These are phyloP conservation scores for Aphaenogaster ashmeadi DNA, from an alignment of 1,140 invertebrate species.

Conservation along the genomic window DNA sequence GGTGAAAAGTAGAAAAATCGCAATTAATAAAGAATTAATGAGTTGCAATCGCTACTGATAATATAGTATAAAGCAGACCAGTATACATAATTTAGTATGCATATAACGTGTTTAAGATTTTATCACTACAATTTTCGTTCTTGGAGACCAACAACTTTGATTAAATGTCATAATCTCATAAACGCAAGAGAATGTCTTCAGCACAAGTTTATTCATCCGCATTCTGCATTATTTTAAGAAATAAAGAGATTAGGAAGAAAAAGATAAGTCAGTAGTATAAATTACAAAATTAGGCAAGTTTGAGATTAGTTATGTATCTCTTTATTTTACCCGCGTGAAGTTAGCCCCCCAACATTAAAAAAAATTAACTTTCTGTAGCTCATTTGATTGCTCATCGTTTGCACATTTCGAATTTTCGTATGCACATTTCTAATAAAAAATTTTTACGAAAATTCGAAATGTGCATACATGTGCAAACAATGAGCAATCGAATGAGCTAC, in stretches of 20 bases:
- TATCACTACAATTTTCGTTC: not conserved
- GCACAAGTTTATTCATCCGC: not conserved
- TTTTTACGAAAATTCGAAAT: too few species aligned
- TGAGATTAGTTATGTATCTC: too few species aligned
- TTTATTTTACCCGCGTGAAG: too few species aligned
- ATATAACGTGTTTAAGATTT: not conserved
- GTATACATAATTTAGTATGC: not conserved
- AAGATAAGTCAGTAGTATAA: not conserved
- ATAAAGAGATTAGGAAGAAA: not conserved
- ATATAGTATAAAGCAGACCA: not conserved
- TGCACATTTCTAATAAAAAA: too few species aligned
- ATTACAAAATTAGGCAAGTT: not conserved
- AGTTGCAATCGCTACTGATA: not conserved
- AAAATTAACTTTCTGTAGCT: too few species aligned
- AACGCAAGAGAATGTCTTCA: not conserved
- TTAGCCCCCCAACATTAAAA: too few species aligned
- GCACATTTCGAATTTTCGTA: too few species aligned
- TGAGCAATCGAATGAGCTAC: too few species aligned
- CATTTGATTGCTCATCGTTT: too few species aligned
- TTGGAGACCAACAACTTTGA: not conserved
- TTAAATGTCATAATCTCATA: slow-evolving; percentile 5
- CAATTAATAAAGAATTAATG: slow-evolving; percentile 20
- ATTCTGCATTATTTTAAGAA: not conserved
- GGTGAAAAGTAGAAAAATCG: not conserved
- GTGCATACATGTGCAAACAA: too few species aligned